Evolutionary conservation across 1,140 invertebrate genomes (phyloP).

Genomic region (Cyrtorhinus lividipennis): DNA sequence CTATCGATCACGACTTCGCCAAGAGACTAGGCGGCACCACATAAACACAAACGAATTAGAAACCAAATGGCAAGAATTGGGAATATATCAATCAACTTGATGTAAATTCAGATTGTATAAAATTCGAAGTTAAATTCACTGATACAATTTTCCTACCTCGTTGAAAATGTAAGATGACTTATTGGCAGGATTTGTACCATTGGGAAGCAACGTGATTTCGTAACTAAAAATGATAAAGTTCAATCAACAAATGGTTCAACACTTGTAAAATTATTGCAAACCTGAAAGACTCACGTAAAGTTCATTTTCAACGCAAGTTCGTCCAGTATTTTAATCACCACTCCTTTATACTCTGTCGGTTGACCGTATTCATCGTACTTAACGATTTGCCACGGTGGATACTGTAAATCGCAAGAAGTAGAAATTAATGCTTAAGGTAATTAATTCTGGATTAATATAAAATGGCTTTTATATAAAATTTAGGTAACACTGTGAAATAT

Average conservation of each 20-base stretch:
- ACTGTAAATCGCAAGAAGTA: too few species aligned
- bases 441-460: too few species aligned
- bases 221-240: conserved; percentile 30
- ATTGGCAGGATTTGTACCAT: conserved; percentile 23
- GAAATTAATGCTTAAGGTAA: too few species aligned
- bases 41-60: too few species aligned
- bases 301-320: conserved; percentile 63
- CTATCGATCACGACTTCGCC: conserved; percentile 17
- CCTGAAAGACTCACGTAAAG: conserved; percentile 45
- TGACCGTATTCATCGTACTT: conserved; percentile 38
- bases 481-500: too few species aligned
- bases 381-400: conserved; percentile 71
- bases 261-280: too few species aligned
- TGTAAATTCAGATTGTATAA: background rate
- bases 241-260: background rate
- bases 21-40: too few species aligned
- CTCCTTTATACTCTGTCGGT: conserved; percentile 42
- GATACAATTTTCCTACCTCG: background rate
- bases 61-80: too few species aligned
- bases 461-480: too few species aligned
- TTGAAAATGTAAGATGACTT: conserved; percentile 20
- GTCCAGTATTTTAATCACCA: conserved; percentile 65
- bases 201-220: conserved; percentile 27
- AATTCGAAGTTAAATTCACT: background rate
- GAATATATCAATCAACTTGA: too few species aligned